A percentile compares a stretch with the other conserved stretches of the same genome.
phyloP scores from a whole-genome alignment of 37 sponge, comb jelly and placozoan species.

The Aplysina aerophoba region DNA sequence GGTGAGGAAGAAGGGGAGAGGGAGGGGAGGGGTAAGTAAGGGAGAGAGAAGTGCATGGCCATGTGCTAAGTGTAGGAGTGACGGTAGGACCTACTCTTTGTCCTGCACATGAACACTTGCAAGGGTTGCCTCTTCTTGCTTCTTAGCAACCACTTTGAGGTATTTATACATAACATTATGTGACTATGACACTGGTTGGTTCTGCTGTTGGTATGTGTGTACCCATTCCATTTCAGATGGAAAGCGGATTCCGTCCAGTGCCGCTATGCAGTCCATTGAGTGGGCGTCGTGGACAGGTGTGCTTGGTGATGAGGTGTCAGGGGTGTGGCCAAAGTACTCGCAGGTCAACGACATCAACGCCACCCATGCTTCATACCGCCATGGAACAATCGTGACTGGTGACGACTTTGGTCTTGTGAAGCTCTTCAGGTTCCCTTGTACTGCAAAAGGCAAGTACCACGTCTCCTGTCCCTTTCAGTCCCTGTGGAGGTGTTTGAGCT shows the following conservation, averaged over 20 bases:
- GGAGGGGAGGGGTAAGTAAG: too few relatives aligned
- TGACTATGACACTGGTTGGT: background rate
- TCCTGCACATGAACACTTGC: background rate
- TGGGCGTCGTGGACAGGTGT: conserved; percentile 88
- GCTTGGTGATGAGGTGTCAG: conserved; percentile 84
- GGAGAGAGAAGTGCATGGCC: too few relatives aligned
- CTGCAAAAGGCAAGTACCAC: conserved; percentile 68
- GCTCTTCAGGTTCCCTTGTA: conserved; percentile 88
- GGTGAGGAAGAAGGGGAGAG: conserved; percentile 23
- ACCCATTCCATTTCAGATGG: conserved; percentile 52
- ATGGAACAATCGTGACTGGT: conserved; percentile 87
- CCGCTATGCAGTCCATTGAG: conserved; percentile 73
- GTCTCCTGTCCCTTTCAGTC: background rate
- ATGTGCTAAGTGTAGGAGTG: too few relatives aligned
- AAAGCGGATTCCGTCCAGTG: conserved; percentile 59
- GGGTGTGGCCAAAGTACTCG: conserved; percentile 95
- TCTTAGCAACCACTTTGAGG: background rate
- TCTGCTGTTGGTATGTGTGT: background rate
- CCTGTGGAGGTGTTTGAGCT: background rate
- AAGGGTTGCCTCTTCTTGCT: background rate
- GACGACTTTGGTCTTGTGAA: conserved; percentile 99
- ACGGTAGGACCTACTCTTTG: too few relatives aligned
- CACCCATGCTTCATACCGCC: conserved; percentile 68
- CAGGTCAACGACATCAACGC: conserved; percentile 95
- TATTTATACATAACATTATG: background rate